phyloP scores from a whole-genome alignment of 2,888 invertebrate genomes.

The Ennomos erosarius region DNA sequence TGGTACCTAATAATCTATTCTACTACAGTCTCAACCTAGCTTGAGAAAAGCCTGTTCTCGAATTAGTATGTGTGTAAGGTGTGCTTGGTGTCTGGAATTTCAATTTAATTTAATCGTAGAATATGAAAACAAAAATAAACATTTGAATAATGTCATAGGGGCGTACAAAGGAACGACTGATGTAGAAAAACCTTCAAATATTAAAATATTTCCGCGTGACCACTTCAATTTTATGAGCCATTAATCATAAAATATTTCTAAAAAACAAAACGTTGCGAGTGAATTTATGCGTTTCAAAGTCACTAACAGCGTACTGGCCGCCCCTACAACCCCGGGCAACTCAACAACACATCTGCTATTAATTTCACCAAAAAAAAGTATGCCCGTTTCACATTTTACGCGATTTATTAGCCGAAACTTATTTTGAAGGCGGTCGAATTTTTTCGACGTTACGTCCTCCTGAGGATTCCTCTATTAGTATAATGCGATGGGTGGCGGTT shows the following conservation, averaged over 20 bases:
- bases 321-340: constrained; percentile 62
- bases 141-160: constrained; percentile 36
- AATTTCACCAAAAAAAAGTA: constrained; percentile 76
- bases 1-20: constrained; percentile 11
- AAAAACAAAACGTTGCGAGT: constrained; percentile 72
- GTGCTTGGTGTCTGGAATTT: too few relatives aligned
- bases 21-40: too few relatives aligned
- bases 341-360: constrained; percentile 84
- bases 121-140: constrained; percentile 27
- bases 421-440: constrained; percentile 74
- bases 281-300: constrained; percentile 82
- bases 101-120: constrained; percentile 6
- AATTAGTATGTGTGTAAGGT: too few relatives aligned
- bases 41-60: too few relatives aligned
- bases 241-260: constrained; percentile 77
- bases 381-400: constrained; percentile 71
- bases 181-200: constrained; percentile 53
- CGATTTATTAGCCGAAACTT: constrained; percentile 82
- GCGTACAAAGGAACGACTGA: constrained; percentile 30
- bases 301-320: constrained; percentile 65
- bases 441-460: constrained; percentile 68
- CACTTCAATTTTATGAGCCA: constrained; percentile 77
- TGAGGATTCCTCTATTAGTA: constrained; percentile 82
- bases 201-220: constrained; percentile 66
- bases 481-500: constrained; percentile 85